A percentile compares a stretch with the other conserved stretches of the same genome.
phyloP scores from a whole-genome alignment of 2,113 vertebrate species.

The Dinomys branickii region DNA sequence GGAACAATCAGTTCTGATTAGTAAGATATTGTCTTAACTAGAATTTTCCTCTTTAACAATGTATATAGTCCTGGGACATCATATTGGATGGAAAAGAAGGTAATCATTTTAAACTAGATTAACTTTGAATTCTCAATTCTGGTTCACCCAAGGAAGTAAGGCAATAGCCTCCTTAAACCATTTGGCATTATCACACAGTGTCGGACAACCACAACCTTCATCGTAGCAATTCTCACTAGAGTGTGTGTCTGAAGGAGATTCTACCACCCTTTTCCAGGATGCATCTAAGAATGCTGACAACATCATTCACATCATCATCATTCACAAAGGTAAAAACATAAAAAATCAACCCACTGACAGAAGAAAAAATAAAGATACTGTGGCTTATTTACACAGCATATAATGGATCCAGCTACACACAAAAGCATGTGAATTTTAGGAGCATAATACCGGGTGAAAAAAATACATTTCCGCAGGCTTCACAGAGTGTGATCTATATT shows the following conservation, averaged over 20 bases:
- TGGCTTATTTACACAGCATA: neutral
- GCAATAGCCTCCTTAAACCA: neutral
- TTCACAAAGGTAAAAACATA: neutral
- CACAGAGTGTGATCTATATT: neutral
- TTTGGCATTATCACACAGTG: neutral
- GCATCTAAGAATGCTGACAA: neutral
- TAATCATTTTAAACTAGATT: neutral
- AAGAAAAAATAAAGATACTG: neutral
- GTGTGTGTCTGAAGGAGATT: neutral
- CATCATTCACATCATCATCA: neutral
- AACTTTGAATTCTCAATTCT: neutral
- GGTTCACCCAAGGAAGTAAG: neutral
- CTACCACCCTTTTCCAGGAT: neutral
- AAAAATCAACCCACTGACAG: neutral
- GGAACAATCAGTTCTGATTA: neutral
- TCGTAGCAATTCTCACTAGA: neutral
- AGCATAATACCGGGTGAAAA: neutral
- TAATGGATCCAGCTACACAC: neutral
- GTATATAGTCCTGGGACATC: neutral
- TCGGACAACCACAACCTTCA: neutral
- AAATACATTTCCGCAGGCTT: neutral
- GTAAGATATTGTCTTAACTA: neutral
- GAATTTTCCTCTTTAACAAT: conserved; percentile 10
- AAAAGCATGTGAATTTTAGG: neutral
- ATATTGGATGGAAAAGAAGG: neutral